Evolutionary conservation across 2,797 vertebrate species (phyloP), one percentile per base, ranked within the genome.

Genomic region (Gymnodraco acuticeps): DNA sequence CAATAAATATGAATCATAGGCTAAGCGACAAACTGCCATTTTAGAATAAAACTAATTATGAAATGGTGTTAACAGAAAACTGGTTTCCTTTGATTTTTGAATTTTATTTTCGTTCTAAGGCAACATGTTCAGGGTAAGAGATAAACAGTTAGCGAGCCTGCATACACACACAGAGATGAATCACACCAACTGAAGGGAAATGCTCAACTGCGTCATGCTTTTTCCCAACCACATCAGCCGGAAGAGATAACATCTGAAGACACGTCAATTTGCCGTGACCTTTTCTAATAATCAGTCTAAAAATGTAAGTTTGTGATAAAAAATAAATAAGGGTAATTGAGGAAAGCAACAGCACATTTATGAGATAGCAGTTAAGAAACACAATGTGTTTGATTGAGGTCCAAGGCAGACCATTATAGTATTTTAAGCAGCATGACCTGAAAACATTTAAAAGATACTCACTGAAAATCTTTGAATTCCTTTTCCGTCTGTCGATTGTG

Each of bases 401-500:
- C 4, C 43, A 10, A 41, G 33, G 63, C 55, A 61, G 10, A 23
- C 33, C 0, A 13, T 16, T 38, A 3, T 17, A 13, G 3, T 41
- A 46, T 2, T 38, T 15, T 56, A 42, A 50, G 9, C 9, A 43
- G 15, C 11, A 46, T 42, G 41, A 19, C 7, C 3, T 27, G 13
- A 0, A 19, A 38, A 50, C 61, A 54, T 10, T 38, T 7, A 0
- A 46, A 62, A 61, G 12, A 70, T 71, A 95, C 95, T 95, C 78
- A 96, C 95, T 94, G 82, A 91, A 95, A 82, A 91, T 93, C 80
- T 70, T 94, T 1, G 95, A 95, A 73, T 90, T 96, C 70, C 91
- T 95, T 81, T 81, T 94, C 56, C 42, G 80, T 77, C 84, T 90
- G 43, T 73, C 60, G 0, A 94, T 62, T 19, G 83, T 83, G 60